Percentiles rank a stretch among this genome's conserved stretches.
phyloP scores from a whole-genome alignment of 2,113 vertebrate genomes.

The Atractosteus spatula region DNA sequence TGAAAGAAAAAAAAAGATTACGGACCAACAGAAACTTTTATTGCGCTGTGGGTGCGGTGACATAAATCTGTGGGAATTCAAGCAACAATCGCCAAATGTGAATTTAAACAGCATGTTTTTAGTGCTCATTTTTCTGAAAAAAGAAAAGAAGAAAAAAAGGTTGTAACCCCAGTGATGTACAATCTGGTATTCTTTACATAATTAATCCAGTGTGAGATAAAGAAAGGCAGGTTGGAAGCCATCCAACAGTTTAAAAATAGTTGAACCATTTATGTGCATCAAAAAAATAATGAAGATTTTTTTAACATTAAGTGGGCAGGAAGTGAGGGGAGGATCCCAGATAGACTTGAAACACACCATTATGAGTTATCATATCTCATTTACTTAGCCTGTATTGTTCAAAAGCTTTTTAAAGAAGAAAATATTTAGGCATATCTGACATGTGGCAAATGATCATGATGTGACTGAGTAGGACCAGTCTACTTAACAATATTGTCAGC shows the following conservation, averaged over 20 bases:
- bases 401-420: constrained; percentile 29
- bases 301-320: constrained; percentile 62
- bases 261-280: constrained; percentile 67
- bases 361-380: constrained; percentile 38
- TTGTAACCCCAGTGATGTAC: constrained; percentile 76
- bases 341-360: constrained; percentile 18
- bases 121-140: not conserved
- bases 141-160: constrained; percentile 35
- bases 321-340: constrained; percentile 58
- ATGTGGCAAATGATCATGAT: not conserved
- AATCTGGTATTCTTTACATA: constrained; percentile 76
- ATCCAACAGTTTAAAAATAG: constrained; percentile 78
- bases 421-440: not conserved
- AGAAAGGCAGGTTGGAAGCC: constrained; percentile 59
- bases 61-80: constrained; percentile 77
- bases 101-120: constrained; percentile 83
- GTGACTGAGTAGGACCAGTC: not conserved
- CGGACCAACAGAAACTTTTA: constrained; percentile 79
- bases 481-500: constrained; percentile 33
- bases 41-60: constrained; percentile 79
- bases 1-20: constrained; percentile 65
- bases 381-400: constrained; percentile 44
- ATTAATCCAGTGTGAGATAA: constrained; percentile 79
- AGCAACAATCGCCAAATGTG: constrained; percentile 72
- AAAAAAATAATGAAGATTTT: constrained; percentile 55